Conservation (phyloP, 2,797 vertebrate genomes). For the Gobio occitaniae region DNA sequence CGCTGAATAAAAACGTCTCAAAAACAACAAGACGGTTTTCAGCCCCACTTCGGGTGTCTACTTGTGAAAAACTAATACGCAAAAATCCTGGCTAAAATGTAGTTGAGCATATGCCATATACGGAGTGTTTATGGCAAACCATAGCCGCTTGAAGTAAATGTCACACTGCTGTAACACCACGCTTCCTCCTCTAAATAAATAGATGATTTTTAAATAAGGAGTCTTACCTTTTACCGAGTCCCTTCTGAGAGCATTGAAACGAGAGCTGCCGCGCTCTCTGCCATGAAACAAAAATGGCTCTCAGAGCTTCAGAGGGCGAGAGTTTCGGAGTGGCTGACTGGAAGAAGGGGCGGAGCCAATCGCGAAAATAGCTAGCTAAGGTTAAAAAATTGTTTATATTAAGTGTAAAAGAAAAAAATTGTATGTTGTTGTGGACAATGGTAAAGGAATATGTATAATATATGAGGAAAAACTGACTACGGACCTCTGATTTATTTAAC, state of each 20-base stretch:
- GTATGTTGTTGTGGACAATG: neutral
- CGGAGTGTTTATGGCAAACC: neutral
- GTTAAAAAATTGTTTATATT: conserved; percentile 1
- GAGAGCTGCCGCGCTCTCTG: conserved; percentile 35
- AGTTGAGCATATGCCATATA: conserved; percentile 8
- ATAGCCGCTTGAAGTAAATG: conserved; percentile 10
- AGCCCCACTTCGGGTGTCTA: conserved; percentile 36
- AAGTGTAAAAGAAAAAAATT: neutral
- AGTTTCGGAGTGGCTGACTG: conserved; percentile 46
- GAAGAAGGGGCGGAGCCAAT: conserved; percentile 34
- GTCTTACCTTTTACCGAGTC: conserved; percentile 54
- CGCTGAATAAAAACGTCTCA: neutral
- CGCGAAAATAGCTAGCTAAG: conserved; percentile 22
- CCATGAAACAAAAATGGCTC: conserved; percentile 66
- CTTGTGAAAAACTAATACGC: conserved; percentile 32
- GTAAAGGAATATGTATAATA: too few relatives aligned
- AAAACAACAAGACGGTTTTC: conserved; percentile 5
- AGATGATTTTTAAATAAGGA: neutral
- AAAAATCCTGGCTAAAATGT: conserved; percentile 37
- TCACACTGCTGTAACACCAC: neutral
- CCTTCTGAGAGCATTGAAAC: conserved; percentile 45
- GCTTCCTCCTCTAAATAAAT: neutral
- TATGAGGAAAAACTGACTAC: too few relatives aligned
- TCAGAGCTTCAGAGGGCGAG: conserved; percentile 37
- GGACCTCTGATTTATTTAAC: too few relatives aligned